Conservation (phyloP, 2,888 invertebrate species). For the Bugulina stolonifera region DNA sequence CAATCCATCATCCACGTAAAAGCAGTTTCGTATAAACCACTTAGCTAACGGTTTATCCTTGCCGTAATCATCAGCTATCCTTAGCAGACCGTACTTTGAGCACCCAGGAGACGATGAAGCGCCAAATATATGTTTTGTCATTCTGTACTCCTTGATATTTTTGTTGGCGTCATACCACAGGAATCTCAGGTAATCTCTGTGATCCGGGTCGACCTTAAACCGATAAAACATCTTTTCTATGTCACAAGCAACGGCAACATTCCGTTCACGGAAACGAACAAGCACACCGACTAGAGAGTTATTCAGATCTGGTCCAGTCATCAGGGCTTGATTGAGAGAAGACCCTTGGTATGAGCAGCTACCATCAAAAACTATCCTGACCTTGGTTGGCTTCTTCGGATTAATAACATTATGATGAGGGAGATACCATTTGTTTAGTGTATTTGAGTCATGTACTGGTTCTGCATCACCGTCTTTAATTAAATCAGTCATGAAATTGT, state of each 20-base stretch:
- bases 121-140: background rate
- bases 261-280: background rate
- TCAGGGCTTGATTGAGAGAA: background rate
- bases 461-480: background rate
- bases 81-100: background rate
- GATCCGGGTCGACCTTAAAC: background rate
- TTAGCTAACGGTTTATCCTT: background rate
- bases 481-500: background rate
- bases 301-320: background rate
- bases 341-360: background rate
- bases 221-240: background rate
- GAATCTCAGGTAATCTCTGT: background rate
- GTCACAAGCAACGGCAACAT: background rate
- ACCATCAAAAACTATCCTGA: background rate
- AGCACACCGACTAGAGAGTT: background rate
- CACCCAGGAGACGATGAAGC: background rate
- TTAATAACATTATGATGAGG: background rate
- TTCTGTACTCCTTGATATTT: background rate
- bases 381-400: background rate
- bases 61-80: background rate
- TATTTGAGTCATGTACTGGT: no score
- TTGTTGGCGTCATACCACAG: background rate
- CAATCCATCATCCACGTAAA: background rate
- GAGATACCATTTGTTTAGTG: no score
- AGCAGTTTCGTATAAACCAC: background rate